A percentile compares a stretch with the other conserved stretches of the same genome.
phyloP scores from a whole-genome alignment of 1,140 invertebrate genomes.

The Brachionus rubens region DNA sequence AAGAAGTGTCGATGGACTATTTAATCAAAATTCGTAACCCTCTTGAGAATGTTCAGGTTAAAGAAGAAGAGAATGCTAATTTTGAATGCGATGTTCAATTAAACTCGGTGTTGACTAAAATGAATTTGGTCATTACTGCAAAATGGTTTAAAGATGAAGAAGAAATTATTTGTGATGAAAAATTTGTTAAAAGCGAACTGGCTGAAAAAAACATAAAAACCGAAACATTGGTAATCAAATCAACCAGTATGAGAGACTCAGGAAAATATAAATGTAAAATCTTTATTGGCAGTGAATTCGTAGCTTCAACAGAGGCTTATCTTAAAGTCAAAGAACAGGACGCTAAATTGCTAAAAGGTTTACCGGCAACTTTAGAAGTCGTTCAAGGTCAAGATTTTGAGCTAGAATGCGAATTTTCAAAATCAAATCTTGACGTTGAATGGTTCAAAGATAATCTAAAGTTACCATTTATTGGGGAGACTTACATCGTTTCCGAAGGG shows the following conservation, averaged over 20 bases:
- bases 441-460: slow-evolving; percentile 7
- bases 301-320: not conserved
- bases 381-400: not conserved
- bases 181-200: not conserved
- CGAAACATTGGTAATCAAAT: not conserved
- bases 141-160: slow-evolving; percentile 30
- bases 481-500: not conserved
- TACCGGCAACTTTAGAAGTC: not conserved
- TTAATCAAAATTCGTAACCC: slow-evolving; percentile 14
- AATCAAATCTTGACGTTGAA: slow-evolving; percentile 2
- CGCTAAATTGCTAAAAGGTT: not conserved
- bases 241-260: not conserved
- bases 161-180: not conserved
- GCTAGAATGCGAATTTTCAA: slow-evolving; percentile 11
- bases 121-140: not conserved
- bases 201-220: not conserved
- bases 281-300: not conserved
- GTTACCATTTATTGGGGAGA: not conserved
- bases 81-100: slow-evolving; percentile 25
- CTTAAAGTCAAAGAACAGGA: not conserved
- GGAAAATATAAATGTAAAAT: slow-evolving; percentile 6
- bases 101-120: not conserved
- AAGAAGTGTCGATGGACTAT: not conserved
- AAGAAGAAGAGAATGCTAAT: not conserved
- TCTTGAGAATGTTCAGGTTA: not conserved